Base-by-base conservation (phyloP, 2,888 invertebrate genomes). In the Chelonus formosanus region DNA sequence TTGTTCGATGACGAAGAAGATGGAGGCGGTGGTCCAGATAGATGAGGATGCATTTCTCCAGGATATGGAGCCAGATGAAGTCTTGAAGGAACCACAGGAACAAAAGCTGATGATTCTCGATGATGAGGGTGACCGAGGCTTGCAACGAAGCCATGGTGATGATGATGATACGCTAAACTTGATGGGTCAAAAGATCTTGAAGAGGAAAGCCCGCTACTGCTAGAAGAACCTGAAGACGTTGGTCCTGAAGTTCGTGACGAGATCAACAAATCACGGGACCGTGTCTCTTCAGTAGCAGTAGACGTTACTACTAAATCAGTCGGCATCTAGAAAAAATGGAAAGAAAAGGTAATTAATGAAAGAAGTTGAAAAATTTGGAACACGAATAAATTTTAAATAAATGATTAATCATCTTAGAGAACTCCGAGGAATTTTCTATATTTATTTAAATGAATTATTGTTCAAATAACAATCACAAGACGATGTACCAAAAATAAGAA, bases 61-160 rank as follows among this genome's bases (percentile, higher is more conserved):
- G 91, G 88, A 76, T 91, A 92, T 40, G 92, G 87, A 31, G 91
- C 89, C 35, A 91, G 88, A 71, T 92, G 91, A 76, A 93, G 88
- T 75, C 94, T 87, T 52, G 92, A 91, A 7, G 95, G 95, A 65
- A 95, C 91, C 61, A 95, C 95, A 43, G 95, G 94, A 60, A 94
- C 94, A 83, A 95, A 95, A 1, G 95, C 95, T 8, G 94, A 94
- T 5, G 92, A 89, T 84, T 93, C 93, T 52, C 93, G 88, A 80
- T 92, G 92, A 59, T 90, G 87, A 60, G 86, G 86, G 75, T 80
- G 74, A 65, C 80, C 81, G 43, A 81, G 71, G 36, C 80, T 76
- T 4, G 79, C 75, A 4, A 80, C 81, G 54, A 81, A 71, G 43
- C 78, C 76, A 67, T 80, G 81, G 85, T 85, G 86, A 78, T 90